Conservation (phyloP, 1,140 invertebrate species). For the Drosophila sucinea region DNA sequence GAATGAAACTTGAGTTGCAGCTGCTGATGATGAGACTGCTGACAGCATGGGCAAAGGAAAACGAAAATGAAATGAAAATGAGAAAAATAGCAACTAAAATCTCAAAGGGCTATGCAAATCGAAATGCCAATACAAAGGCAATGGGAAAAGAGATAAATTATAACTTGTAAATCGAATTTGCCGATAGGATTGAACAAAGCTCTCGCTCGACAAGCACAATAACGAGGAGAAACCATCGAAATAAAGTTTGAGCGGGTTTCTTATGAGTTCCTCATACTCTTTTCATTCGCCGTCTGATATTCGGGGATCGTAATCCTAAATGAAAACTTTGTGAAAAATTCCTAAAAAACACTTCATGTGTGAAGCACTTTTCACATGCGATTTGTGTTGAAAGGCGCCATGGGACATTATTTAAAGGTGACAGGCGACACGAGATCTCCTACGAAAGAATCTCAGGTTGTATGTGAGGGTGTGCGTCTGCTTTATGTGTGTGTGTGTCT, state of each 20-base stretch:
- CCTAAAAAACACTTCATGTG: constrained; percentile 61
- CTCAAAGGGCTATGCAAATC: constrained; percentile 65
- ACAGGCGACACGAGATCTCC: constrained; percentile 74
- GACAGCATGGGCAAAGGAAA: constrained; percentile 34
- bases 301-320: constrained; percentile 62
- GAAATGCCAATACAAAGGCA: constrained; percentile 57
- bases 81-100: constrained; percentile 61
- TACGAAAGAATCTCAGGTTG: constrained; percentile 50
- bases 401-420: constrained; percentile 81
- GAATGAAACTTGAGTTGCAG: constrained; percentile 51
- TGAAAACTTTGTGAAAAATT: constrained; percentile 57
- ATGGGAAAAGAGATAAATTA: constrained; percentile 62
- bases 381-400: constrained; percentile 81
- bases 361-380: constrained; percentile 80
- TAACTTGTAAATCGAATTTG: constrained; percentile 58
- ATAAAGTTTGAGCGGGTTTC: background rate
- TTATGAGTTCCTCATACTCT: too few species aligned
- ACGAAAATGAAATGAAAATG: constrained; percentile 45
- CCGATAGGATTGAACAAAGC: constrained; percentile 18
- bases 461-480: constrained; percentile 29
- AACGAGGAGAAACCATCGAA: background rate
- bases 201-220: constrained; percentile 3
- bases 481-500: constrained; percentile 10
- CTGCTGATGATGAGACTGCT: constrained; percentile 46
- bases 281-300: background rate